Conservation (phyloP, 2,113 vertebrate species). For the Ophiodon elongatus region DNA sequence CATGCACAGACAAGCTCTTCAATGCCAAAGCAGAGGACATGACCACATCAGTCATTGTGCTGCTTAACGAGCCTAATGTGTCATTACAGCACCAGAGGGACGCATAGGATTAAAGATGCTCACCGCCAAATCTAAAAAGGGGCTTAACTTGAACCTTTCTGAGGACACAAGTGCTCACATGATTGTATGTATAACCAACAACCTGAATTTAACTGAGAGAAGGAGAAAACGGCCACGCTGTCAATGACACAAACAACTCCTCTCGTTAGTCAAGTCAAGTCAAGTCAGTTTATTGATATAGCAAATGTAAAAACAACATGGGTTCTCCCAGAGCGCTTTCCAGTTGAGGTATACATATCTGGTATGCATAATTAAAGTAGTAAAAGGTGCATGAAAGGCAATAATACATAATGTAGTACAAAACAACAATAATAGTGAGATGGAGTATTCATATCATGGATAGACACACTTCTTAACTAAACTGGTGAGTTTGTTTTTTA, state of each 20-base stretch:
- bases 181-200: conserved; percentile 12
- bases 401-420: neutral
- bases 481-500: neutral
- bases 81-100: conserved; percentile 76
- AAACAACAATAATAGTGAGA: neutral
- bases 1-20: conserved; percentile 35
- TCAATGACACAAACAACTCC: conserved; percentile 9
- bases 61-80: conserved; percentile 73
- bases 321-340: neutral
- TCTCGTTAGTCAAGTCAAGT: conserved; percentile 9
- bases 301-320: neutral
- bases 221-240: neutral
- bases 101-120: conserved; percentile 64
- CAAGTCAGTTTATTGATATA: neutral
- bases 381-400: neutral
- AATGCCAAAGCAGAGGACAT: conserved; percentile 57
- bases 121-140: conserved; percentile 47
- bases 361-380: neutral
- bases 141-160: conserved; percentile 57
- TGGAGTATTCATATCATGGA: neutral
- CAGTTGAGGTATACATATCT: neutral
- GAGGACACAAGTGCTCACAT: conserved; percentile 33
- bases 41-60: conserved; percentile 72
- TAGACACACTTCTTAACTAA: conserved; percentile 20
- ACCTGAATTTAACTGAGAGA: conserved; percentile 26